These are phyloP conservation scores for Plagiodera versicolora DNA, from an alignment of 2,888 invertebrate genomes.

Conservation along the genomic window DNA sequence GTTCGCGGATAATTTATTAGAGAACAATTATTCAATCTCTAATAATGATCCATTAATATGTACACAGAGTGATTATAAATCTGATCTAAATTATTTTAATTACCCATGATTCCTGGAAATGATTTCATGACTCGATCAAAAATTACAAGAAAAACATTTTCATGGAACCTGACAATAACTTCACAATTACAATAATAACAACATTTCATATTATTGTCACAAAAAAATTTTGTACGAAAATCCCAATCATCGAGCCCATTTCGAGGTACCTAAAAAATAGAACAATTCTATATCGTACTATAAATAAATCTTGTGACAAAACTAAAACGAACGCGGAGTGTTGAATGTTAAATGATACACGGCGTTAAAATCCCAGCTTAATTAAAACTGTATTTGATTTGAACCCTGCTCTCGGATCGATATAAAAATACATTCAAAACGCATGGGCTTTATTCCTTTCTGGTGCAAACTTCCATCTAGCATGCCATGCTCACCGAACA, in stretches of 20 bases:
- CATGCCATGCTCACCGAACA: slow-evolving; percentile 49
- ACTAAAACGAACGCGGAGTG: background rate
- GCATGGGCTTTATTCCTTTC: slow-evolving; percentile 48
- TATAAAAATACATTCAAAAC: slow-evolving; percentile 49
- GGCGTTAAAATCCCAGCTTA: slow-evolving; percentile 33
- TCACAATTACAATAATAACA: too few relatives aligned
- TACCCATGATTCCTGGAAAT: too few relatives aligned
- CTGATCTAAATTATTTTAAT: too few relatives aligned
- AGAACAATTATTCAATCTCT: too few relatives aligned
- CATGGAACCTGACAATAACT: too few relatives aligned
- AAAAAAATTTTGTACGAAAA: too few relatives aligned
- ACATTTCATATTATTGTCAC: too few relatives aligned
- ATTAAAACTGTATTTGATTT: slow-evolving; percentile 50
- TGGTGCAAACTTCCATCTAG: slow-evolving; percentile 51
- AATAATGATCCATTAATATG: too few relatives aligned
- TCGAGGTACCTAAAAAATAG: background rate
- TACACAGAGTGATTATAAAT: too few relatives aligned
- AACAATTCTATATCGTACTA: background rate
- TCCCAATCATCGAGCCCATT: background rate
- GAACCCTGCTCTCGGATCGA: slow-evolving; percentile 47
- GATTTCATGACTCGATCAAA: too few relatives aligned
- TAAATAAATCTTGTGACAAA: background rate
- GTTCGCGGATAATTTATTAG: too few relatives aligned
- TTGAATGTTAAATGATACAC: slow-evolving; percentile 9
- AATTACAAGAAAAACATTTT: too few relatives aligned